Percentiles rank a stretch among this genome's conserved stretches.
Conservation (phyloP, 2,113 vertebrate species). For the Pterophyllum scalare region DNA sequence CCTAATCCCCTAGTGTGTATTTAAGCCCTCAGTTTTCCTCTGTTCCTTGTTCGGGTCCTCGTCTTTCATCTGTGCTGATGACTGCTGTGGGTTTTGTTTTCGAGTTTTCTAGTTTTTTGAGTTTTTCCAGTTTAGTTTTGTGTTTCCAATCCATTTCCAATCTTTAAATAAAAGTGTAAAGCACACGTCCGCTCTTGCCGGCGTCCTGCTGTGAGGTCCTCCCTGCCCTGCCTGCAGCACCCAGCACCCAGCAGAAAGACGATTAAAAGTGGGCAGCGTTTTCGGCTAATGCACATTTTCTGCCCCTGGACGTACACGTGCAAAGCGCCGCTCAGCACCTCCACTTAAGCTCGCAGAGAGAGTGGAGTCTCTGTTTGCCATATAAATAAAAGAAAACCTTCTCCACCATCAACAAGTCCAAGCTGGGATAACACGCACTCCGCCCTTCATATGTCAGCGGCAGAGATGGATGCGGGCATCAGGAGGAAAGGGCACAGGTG, state of each 20-base stretch:
- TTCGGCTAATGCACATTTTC: background rate
- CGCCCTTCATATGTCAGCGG: background rate
- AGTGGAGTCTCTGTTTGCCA: background rate
- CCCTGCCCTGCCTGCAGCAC: no score
- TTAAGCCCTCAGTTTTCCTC: no score
- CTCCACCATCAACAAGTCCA: background rate
- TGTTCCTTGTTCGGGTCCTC: no score
- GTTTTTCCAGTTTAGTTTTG: no score
- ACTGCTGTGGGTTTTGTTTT: no score
- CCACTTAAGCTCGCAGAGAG: accelerated
- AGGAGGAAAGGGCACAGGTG: background rate
- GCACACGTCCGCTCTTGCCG: no score
- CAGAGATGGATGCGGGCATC: background rate
- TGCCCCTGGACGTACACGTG: accelerated
- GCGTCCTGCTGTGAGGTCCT: no score
- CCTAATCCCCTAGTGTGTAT: no score
- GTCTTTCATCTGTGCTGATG: no score
- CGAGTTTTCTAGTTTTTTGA: no score
- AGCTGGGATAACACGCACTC: background rate
- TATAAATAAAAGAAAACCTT: background rate
- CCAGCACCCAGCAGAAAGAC: background rate
- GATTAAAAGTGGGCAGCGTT: background rate
- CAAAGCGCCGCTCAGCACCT: background rate
- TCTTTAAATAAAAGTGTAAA: no score
- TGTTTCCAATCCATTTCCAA: no score